phyloP scores from a whole-genome alignment of 1,140 invertebrate genomes.

The Ladona fulva region DNA sequence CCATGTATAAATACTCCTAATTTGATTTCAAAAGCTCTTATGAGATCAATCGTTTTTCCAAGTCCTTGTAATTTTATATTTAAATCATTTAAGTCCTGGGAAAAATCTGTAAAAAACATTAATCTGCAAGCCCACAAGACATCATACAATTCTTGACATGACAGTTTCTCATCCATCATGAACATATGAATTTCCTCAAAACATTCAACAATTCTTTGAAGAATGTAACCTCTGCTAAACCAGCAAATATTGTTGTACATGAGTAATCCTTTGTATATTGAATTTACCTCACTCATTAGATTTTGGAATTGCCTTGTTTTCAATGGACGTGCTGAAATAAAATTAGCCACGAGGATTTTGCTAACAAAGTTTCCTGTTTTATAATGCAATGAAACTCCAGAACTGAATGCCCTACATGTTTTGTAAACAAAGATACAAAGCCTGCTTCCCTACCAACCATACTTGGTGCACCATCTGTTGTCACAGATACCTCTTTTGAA shows the following conservation, averaged over 20 bases:
- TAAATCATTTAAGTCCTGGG: neutral
- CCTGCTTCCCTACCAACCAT: too few species aligned
- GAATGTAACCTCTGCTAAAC: slow-evolving; percentile 29
- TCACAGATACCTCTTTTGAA: too few species aligned
- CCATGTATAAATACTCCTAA: neutral
- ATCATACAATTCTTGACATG: neutral
- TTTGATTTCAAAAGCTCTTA: neutral
- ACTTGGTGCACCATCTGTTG: too few species aligned
- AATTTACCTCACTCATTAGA: slow-evolving; percentile 30
- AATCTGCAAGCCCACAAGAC: neutral
- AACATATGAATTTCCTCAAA: slow-evolving; percentile 31
- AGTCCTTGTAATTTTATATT: neutral
- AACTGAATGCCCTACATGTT: slow-evolving; percentile 26
- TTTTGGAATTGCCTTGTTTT: slow-evolving; percentile 29
- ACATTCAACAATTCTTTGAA: slow-evolving; percentile 32
- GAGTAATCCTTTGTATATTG: slow-evolving; percentile 29
- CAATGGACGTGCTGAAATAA: slow-evolving; percentile 27
- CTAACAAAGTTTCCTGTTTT: slow-evolving; percentile 24
- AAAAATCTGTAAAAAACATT: neutral
- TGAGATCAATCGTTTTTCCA: neutral
- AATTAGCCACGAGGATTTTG: slow-evolving; percentile 20
- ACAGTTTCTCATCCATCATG: slow-evolving; percentile 25
- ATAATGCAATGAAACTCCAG: slow-evolving; percentile 27
- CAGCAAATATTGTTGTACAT: slow-evolving; percentile 32
- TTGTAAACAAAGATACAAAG: too few species aligned